These are phyloP conservation scores for Stichopus horrens DNA, from an alignment of 53 echinoderm and acorn worm species.

Conservation along the genomic window DNA sequence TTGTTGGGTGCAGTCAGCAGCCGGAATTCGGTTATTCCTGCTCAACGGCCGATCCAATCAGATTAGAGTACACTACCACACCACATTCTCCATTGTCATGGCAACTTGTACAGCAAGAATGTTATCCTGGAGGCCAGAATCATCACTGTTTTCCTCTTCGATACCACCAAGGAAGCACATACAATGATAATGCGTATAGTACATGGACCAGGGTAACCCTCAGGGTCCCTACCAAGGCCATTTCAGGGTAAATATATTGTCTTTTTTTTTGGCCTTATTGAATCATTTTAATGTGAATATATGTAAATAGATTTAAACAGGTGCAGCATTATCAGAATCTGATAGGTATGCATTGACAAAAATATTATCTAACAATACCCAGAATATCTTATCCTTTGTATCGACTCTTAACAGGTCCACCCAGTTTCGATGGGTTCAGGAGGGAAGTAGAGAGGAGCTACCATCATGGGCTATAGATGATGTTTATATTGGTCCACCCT, in stretches of 20 bases:
- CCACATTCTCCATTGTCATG: conserved; percentile 57
- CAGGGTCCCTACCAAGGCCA: conserved; percentile 64
- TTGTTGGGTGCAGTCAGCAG: conserved; percentile 73
- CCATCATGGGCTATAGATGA: conserved; percentile 88
- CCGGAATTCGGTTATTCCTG: conserved; percentile 54
- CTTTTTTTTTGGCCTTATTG: background rate
- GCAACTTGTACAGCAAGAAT: conserved; percentile 64
- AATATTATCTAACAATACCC: no score
- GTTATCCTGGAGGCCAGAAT: conserved; percentile 59
- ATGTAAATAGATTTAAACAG: no score
- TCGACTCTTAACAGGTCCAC: no score
- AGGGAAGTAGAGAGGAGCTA: background rate
- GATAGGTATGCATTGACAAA: no score
- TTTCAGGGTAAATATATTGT: conserved; percentile 63
- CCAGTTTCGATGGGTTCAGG: conserved; percentile 82
- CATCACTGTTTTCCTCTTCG: conserved; percentile 60
- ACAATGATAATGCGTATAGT: conserved; percentile 65
- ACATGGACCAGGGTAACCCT: conserved; percentile 76
- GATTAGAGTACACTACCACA: conserved; percentile 79
- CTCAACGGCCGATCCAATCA: conserved; percentile 51
- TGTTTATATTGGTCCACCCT: conserved; percentile 71
- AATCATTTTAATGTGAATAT: no score
- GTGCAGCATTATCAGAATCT: no score
- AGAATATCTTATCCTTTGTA: no score
- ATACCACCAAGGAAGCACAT: conserved; percentile 71